Evolutionary conservation across 1,140 invertebrate species (phyloP).

Genomic region (Thaumetopoea pityocampa): DNA sequence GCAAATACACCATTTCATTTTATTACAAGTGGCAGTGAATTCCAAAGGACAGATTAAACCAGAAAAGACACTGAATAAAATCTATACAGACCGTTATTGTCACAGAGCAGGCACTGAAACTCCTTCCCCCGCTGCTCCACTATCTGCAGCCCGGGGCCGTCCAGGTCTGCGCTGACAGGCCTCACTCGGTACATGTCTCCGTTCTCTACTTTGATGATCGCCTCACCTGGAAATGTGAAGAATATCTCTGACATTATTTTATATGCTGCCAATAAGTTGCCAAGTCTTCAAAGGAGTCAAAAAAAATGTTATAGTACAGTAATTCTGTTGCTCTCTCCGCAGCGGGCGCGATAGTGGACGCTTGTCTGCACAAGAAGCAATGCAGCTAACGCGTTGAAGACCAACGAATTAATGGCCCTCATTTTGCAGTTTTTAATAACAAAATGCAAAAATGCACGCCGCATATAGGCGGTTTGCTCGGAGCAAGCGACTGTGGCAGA

Average conservation of each 20-base stretch:
- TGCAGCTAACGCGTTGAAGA: not conserved
- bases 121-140: conserved; percentile 70
- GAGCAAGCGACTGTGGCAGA: too few relatives aligned
- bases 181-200: conserved; percentile 60
- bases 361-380: not conserved
- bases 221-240: conserved; percentile 51
- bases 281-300: too few relatives aligned
- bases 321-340: too few relatives aligned
- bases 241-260: too few relatives aligned
- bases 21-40: too few relatives aligned
- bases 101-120: conserved; percentile 80
- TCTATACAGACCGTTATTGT: conserved; percentile 28
- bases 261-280: too few relatives aligned
- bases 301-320: too few relatives aligned
- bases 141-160: conserved; percentile 38
- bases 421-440: conserved; percentile 1
- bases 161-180: conserved; percentile 26
- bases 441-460: conserved; percentile 4
- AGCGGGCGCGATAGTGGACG: too few relatives aligned
- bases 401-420: not conserved
- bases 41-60: not conserved
- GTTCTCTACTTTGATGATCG: conserved; percentile 60
- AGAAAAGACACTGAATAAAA: not conserved
- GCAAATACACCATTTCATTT: too few relatives aligned
- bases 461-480: too few relatives aligned